A percentile compares a stretch with the other conserved stretches of the same genome.
Evolutionary conservation across 2,888 invertebrate genomes (phyloP).

Genomic region (Sinodicranocentrus sp.): DNA sequence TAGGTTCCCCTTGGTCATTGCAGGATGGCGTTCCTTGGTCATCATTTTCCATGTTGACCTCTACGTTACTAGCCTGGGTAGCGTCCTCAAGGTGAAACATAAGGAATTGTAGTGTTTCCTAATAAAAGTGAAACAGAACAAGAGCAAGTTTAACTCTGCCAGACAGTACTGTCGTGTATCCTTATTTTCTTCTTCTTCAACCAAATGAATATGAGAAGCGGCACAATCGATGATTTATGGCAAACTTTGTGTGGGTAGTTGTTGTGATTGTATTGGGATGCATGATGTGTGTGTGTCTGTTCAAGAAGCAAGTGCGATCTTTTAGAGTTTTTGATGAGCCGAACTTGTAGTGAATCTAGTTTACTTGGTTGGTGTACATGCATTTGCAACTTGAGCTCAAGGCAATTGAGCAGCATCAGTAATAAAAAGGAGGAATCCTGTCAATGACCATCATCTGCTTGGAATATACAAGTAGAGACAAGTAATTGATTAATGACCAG

Average conservation of each 20-base stretch:
- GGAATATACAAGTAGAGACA: slow-evolving; percentile 25
- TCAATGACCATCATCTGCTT: slow-evolving; percentile 44
- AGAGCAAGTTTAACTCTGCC: no score
- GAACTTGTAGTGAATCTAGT: not conserved
- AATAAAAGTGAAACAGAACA: no score
- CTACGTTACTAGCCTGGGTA: not conserved
- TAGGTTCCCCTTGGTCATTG: slow-evolving; percentile 36
- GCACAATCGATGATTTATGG: not conserved
- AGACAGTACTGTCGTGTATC: no score
- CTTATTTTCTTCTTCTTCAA: not conserved
- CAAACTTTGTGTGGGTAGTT: not conserved
- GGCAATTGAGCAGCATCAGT: not conserved
- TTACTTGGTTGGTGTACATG: not conserved
- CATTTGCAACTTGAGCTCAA: not conserved
- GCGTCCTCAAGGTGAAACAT: no score
- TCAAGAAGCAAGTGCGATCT: no score
- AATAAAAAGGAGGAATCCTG: slow-evolving; percentile 6
- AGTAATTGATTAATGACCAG: slow-evolving; percentile 51
- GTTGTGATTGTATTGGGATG: no score
- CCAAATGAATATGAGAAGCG: not conserved
- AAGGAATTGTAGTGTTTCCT: not conserved
- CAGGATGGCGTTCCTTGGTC: slow-evolving; percentile 9
- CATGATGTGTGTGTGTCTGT: no score
- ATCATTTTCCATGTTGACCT: slow-evolving; percentile 27
- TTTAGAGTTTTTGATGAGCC: no score